Conservation (phyloP, 2,888 invertebrate species). For the Chymomyza fuscimana region DNA sequence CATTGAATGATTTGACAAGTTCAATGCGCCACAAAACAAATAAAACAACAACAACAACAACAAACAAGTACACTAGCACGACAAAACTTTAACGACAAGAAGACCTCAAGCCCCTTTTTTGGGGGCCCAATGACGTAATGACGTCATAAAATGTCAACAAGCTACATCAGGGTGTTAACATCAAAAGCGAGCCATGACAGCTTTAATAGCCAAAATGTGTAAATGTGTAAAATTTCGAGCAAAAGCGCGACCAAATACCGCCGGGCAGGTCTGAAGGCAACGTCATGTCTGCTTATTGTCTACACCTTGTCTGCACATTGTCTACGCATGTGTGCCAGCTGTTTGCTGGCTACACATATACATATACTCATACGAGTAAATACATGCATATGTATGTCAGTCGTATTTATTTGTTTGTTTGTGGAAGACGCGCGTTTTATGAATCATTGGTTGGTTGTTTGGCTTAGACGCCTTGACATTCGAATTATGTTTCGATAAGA, state of each 20-base stretch:
- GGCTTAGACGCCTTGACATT: background rate
- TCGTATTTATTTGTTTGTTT: background rate
- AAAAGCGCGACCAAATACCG: background rate
- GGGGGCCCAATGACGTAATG: background rate
- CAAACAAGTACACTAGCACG: slow-evolving; percentile 4
- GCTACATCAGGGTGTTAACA: background rate
- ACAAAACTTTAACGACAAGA: background rate
- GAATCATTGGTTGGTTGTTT: slow-evolving; percentile 11
- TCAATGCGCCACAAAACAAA: slow-evolving; percentile 31
- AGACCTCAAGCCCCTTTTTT: background rate
- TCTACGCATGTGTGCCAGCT: slow-evolving; percentile 14
- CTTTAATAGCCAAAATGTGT: slow-evolving; percentile 22
- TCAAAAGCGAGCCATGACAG: slow-evolving; percentile 16
- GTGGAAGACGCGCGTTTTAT: slow-evolving; percentile 1
- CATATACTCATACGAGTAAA: background rate
- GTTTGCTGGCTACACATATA: background rate
- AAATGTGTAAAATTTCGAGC: slow-evolving; percentile 25
- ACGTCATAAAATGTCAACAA: slow-evolving; percentile 3
- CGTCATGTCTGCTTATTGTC: slow-evolving; percentile 18
- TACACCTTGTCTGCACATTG: slow-evolving; percentile 22
- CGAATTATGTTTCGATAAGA: background rate
- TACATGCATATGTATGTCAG: background rate
- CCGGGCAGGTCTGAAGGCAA: background rate
- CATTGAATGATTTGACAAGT: slow-evolving; percentile 32
- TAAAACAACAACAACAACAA: background rate